Base-by-base conservation (phyloP, 2,888 invertebrate species). In the Octodonta nipae region DNA sequence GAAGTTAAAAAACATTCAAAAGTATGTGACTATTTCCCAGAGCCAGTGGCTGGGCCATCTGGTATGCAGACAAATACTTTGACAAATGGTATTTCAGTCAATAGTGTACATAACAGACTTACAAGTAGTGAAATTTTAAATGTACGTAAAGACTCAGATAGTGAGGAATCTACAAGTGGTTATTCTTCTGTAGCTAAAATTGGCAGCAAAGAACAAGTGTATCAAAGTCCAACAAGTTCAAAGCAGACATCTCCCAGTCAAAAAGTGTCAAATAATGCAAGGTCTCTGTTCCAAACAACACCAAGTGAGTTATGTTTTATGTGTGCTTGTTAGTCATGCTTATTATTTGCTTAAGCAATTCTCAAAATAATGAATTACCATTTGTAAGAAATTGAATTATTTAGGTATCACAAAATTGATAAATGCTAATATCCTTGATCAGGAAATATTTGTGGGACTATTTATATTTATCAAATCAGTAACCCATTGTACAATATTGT, bases 141-240 rank as follows among this genome's bases (percentile, higher is more conserved):
- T 34, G 49, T 40, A 22, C 67, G 68, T 44, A 66, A 70, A 41
- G 65, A 67, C 50, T 70, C 70, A 12, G 68, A 70, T 46, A 69
- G 68, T 42, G 68, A 69, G 41, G 70, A 70, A 46, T 70, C 70
- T 30, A 70, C 69, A 8, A 71, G 70, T 52, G 69, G 68, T 14
- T 69, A 68, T 47, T 70, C 69, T 35, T 69, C 70, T n/a, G 58
- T 67, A 31, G 60, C 46, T 29, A 47, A 49, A 28, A 44, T 55
- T 33, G 52, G 51, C 12, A 52, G 54, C 32, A 56, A 54, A 38
- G 55, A 55, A 32, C 44, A 49, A 26, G 50, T 54, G 5, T 46
- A 43, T 25, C 50, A 48, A 14, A 49, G 46, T 35, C 44, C 43
- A 31, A 45, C 45, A 17, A 49, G 45, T 32, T 49, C 50, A 4